Evolutionary conservation across 2,888 invertebrate genomes (phyloP).

Genomic region (Thumatha senex): DNA sequence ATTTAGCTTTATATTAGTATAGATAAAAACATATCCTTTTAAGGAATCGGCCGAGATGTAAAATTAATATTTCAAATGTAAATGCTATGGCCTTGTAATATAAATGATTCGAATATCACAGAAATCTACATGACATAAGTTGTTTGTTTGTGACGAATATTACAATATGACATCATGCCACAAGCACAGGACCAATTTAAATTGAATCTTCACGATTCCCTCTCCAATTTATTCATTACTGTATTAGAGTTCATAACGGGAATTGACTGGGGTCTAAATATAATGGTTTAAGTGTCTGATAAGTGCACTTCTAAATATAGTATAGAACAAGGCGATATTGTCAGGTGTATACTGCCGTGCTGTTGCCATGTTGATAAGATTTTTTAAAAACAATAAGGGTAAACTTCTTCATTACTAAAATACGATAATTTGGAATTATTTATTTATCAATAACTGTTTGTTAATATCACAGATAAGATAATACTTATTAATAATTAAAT

Average conservation of each 20-base stretch:
- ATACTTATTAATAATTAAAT: background rate
- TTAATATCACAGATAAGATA: too few relatives aligned
- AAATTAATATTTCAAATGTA: background rate
- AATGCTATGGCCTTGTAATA: conserved; percentile 20
- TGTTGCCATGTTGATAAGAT: conserved; percentile 14
- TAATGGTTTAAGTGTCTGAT: conserved; percentile 36
- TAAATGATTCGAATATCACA: conserved; percentile 34
- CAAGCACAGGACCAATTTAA: conserved; percentile 51
- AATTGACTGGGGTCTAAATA: conserved; percentile 42
- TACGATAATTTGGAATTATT: background rate
- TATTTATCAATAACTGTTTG: background rate
- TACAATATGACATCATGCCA: conserved; percentile 66
- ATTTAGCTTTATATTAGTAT: too few relatives aligned
- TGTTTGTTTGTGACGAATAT: conserved; percentile 43
- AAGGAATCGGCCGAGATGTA: too few relatives aligned
- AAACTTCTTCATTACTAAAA: background rate
- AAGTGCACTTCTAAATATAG: conserved; percentile 75
- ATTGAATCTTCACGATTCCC: conserved; percentile 42
- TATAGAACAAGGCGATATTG: conserved; percentile 66
- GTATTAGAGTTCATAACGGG: conserved; percentile 43
- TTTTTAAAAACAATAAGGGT: background rate
- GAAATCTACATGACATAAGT: conserved; percentile 40
- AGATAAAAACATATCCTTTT: too few relatives aligned
- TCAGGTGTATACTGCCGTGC: conserved; percentile 43
- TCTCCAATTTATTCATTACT: conserved; percentile 32